These are phyloP conservation scores for Thinocorus orbignyianus DNA, from an alignment of 2,113 vertebrate species.

Conservation along the genomic window DNA sequence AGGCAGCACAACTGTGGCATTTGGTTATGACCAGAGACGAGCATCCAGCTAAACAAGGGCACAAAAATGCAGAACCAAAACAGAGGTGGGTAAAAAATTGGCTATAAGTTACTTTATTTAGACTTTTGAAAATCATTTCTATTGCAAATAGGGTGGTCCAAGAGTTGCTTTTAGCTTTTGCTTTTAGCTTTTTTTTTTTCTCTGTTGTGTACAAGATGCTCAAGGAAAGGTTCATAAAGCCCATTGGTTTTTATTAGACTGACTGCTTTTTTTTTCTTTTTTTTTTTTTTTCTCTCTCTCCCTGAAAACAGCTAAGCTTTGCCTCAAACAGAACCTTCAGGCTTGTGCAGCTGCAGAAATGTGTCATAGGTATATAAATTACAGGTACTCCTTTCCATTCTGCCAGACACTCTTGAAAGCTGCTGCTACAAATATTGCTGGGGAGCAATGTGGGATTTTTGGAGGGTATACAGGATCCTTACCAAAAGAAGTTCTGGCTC, in stretches of 20 bases:
- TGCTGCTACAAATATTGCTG: background rate
- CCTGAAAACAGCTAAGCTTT: background rate
- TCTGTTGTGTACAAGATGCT: background rate
- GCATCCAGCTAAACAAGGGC: background rate
- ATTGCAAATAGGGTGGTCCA: background rate
- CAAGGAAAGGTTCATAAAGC: background rate
- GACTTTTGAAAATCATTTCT: background rate
- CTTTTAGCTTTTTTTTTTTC: background rate
- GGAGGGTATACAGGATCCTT: background rate
- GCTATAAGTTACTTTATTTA: background rate
- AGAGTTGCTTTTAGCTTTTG: background rate
- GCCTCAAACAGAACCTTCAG: background rate
- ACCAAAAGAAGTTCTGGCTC: background rate
- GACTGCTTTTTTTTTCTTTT: background rate
- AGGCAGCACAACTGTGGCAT: background rate
- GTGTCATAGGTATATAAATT: background rate
- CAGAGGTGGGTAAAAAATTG: background rate
- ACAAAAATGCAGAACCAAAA: background rate
- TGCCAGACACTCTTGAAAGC: background rate
- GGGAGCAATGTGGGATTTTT: background rate
- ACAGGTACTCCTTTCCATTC: background rate
- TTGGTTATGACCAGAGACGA: fast-evolving
- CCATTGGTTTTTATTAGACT: background rate
- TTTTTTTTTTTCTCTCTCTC: too few species aligned
- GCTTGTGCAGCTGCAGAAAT: background rate